Evolutionary conservation across 2,888 invertebrate species (phyloP).

Genomic region (Rhyacophila evoluta): DNA sequence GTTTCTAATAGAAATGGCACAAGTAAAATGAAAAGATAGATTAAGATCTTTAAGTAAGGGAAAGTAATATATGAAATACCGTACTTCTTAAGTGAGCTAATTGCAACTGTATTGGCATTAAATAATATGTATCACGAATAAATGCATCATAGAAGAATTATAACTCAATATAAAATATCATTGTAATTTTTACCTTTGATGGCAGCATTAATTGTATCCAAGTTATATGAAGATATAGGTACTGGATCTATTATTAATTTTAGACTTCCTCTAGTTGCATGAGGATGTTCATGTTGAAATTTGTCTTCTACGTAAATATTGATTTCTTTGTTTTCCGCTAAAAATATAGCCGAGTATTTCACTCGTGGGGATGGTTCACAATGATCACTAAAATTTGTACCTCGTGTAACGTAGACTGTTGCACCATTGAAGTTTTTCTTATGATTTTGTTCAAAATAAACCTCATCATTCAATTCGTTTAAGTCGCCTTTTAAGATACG

Average conservation of each 20-base stretch:
- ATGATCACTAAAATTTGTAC: constrained; percentile 60
- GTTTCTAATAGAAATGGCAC: neutral
- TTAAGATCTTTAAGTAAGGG: no score
- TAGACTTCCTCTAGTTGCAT: constrained; percentile 62
- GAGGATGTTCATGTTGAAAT: constrained; percentile 57
- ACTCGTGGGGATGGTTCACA: constrained; percentile 67
- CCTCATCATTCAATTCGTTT: constrained; percentile 62
- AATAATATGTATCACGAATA: no score
- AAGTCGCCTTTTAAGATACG: constrained; percentile 67
- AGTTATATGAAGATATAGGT: constrained; percentile 68
- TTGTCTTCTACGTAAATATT: constrained; percentile 56
- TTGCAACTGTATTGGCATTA: neutral
- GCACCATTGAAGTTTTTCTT: constrained; percentile 64
- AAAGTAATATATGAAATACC: no score
- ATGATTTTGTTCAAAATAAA: constrained; percentile 61
- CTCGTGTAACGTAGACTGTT: constrained; percentile 62
- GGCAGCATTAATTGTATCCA: constrained; percentile 69
- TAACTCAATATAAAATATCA: no score
- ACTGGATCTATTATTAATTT: constrained; percentile 67
- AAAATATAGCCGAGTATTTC: constrained; percentile 66
- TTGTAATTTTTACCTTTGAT: constrained; percentile 65
- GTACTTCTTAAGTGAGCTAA: neutral
- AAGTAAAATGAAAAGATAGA: no score
- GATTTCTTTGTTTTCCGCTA: constrained; percentile 57
- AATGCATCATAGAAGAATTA: no score